Base-by-base conservation (phyloP, 1,140 invertebrate genomes). In the Diachasmimorpha longicaudata region DNA sequence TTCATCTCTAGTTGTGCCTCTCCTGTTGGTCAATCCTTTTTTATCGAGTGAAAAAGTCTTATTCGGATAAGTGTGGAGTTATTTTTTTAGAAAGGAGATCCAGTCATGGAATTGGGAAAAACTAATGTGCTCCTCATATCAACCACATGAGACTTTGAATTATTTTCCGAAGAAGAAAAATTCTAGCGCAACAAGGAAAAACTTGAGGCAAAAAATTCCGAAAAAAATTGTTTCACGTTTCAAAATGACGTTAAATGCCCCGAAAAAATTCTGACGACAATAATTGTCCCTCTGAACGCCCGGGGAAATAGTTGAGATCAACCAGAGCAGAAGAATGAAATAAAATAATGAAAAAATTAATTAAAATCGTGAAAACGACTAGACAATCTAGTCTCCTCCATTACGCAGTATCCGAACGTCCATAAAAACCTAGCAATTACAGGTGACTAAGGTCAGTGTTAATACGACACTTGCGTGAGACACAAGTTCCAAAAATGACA, bases 361-460 rank as follows among this genome's bases (percentile, higher is more conserved):
- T 1, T 11, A 55, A 16, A 55, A 55, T 55, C 48, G 4, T 21
- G 48, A 21, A 55, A 21, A 55, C 13, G 14, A 9, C 2, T 42
- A 14, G 14, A 55, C 21, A 23, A 63, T 25, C 23, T 63, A 63
- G 5, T 9, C 4, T 25, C 31, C 19, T 11, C 11, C 19, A 63
- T 25, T 14, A 63, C 23, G 23, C 11, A 63, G 48, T 25, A 31
- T 11, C 58, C 16, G 19, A 58, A 63, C 23, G 23, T 25, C 4
- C 19, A 9, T 19, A 23, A 8, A 68, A 9, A 36, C 25, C 23
- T 68, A 84, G 85, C 83, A 88, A 88, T 88, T 88, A 88, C 79
- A 87, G 86, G 86, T 87, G 86, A 88, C 81, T 85, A 84, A 86
- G 86, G 86, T 88, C 86, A 87, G 83, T 87, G 86, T 87, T 87